Percentiles rank a stretch among this genome's conserved stretches.
These are phyloP conservation scores for Pandemis corylana DNA, from an alignment of 2,888 invertebrate species.

Conservation along the genomic window DNA sequence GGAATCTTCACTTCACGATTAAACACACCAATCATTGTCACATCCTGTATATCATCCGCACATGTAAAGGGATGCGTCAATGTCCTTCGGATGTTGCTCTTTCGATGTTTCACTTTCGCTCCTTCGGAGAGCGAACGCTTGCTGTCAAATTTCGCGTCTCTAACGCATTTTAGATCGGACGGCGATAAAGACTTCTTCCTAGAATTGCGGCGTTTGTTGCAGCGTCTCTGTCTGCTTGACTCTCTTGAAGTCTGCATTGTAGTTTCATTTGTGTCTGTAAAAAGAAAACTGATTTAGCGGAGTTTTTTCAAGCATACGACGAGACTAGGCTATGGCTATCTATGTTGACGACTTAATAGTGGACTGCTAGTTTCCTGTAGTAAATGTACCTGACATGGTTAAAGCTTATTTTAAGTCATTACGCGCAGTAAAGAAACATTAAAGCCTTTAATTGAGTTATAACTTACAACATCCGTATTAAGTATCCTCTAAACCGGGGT, in stretches of 20 bases:
- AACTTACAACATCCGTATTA: not conserved
- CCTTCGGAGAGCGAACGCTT: slow-evolving; percentile 79
- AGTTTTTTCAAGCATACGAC: slow-evolving; percentile 3
- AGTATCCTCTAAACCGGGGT: not conserved
- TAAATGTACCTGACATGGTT: not conserved
- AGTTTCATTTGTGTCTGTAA: slow-evolving; percentile 74
- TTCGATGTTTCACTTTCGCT: slow-evolving; percentile 79
- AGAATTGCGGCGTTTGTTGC: slow-evolving; percentile 79
- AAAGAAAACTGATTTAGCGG: slow-evolving; percentile 46
- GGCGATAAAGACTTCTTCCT: slow-evolving; percentile 82
- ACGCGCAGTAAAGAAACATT: not conserved
- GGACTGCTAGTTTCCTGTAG: slow-evolving; percentile 15
- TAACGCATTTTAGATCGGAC: slow-evolving; percentile 73
- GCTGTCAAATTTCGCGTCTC: slow-evolving; percentile 69
- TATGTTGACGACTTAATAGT: slow-evolving; percentile 8
- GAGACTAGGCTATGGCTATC: slow-evolving; percentile 2
- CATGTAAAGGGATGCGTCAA: slow-evolving; percentile 79
- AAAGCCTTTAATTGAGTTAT: slow-evolving; percentile 4
- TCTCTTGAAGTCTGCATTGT: slow-evolving; percentile 80
- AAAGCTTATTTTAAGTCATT: not conserved
- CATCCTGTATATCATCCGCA: slow-evolving; percentile 68
- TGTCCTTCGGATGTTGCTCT: slow-evolving; percentile 80
- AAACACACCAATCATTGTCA: slow-evolving; percentile 67
- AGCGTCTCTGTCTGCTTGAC: slow-evolving; percentile 76
- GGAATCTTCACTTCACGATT: slow-evolving; percentile 66